phyloP scores from a whole-genome alignment of 2,888 invertebrate species.

The Criorhina ranunculi region DNA sequence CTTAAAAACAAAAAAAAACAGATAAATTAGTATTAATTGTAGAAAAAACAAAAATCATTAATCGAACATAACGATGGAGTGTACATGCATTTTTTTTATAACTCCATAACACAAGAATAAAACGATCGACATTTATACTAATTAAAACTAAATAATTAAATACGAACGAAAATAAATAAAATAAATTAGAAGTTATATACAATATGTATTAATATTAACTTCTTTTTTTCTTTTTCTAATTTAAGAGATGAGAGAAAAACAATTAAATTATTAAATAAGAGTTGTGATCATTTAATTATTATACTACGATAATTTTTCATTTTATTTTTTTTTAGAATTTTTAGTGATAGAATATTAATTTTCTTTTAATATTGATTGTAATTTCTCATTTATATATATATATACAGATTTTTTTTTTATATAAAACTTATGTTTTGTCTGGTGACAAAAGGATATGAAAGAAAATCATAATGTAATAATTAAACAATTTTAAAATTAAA shows the following conservation, averaged over 20 bases:
- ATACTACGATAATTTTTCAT: conserved; percentile 77
- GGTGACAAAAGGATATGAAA: conserved; percentile 28
- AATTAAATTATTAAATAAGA: conserved; percentile 81
- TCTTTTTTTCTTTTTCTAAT: conserved; percentile 43
- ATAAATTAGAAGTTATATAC: conserved; percentile 23
- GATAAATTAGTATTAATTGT: conserved; percentile 37
- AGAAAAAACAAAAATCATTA: conserved; percentile 27
- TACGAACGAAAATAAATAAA: conserved; percentile 51
- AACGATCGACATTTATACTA: conserved; percentile 38
- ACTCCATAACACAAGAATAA: conserved; percentile 34
- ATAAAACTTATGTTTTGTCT: conserved; percentile 16
- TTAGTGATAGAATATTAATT: conserved; percentile 65
- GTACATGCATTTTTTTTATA: conserved; percentile 8
- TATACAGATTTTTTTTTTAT: too few species aligned
- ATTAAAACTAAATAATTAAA: conserved; percentile 18
- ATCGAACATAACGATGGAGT: conserved; percentile 47
- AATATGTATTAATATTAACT: conserved; percentile 5
- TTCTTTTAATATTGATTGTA: conserved; percentile 51
- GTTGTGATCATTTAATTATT: conserved; percentile 85
- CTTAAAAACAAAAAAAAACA: conserved; percentile 37
- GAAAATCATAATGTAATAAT: conserved; percentile 19
- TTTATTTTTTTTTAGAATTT: conserved; percentile 64
- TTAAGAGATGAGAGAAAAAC: conserved; percentile 53
- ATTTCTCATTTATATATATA: conserved; percentile 59
- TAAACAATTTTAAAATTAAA: conserved; percentile 13